Conservation (phyloP, 2,797 vertebrate genomes). For the Paguma larvata region DNA sequence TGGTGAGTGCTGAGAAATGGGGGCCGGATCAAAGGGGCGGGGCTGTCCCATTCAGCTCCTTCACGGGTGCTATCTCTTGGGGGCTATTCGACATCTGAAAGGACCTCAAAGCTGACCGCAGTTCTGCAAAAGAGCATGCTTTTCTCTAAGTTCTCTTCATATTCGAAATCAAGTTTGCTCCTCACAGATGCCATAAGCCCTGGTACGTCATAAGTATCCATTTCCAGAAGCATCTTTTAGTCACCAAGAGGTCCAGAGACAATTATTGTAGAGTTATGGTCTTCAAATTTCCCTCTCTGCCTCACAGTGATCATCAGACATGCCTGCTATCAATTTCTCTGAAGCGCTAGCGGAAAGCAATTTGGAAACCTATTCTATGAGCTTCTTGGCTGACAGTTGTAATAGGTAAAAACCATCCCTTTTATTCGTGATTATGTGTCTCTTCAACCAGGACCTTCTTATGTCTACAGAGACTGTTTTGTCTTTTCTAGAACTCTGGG, state of each 20-base stretch:
- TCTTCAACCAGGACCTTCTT: not conserved
- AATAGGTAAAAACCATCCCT: not conserved
- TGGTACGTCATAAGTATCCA: too few species aligned
- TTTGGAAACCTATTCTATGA: not conserved
- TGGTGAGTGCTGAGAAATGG: not conserved
- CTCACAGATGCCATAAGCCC: not conserved
- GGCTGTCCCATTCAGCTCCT: accelerated
- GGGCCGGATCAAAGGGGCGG: not conserved
- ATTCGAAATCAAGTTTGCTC: not conserved
- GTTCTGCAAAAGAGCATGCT: not conserved
- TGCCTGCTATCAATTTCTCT: too few species aligned
- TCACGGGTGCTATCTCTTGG: too few species aligned
- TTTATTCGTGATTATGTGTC: not conserved
- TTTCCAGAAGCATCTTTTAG: not conserved
- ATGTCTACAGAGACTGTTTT: constrained; percentile 54
- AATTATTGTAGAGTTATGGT: not conserved
- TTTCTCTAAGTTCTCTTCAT: not conserved
- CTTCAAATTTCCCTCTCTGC: not conserved
- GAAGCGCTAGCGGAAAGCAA: not conserved
- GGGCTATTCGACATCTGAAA: too few species aligned
- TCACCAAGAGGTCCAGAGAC: not conserved
- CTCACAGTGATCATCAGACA: not conserved
- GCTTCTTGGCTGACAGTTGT: not conserved
- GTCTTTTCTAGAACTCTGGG: constrained; percentile 63
- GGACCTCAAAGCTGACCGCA: not conserved